Conservation (phyloP, 2,888 invertebrate genomes). For the Polydesmus complanatus region DNA sequence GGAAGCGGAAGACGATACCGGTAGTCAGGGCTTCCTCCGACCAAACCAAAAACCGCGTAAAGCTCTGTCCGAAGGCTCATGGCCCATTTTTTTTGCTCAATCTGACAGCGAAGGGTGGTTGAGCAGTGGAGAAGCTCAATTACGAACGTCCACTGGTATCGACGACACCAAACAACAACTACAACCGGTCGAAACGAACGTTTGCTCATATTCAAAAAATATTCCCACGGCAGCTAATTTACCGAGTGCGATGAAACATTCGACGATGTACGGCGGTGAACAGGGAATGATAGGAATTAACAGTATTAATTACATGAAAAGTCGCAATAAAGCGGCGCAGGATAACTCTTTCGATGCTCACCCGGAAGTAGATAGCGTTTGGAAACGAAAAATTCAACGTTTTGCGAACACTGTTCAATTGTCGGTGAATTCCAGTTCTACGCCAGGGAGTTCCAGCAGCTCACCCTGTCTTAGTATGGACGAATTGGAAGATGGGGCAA, state of each 20-base stretch:
- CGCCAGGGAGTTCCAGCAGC: slow-evolving; percentile 11
- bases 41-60: slow-evolving; percentile 6
- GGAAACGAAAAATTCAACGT: slow-evolving; percentile 13
- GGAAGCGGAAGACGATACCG: background rate
- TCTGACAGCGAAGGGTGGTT: slow-evolving; percentile 9
- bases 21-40: background rate
- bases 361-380: background rate
- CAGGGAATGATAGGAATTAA: background rate
- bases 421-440: slow-evolving; percentile 10
- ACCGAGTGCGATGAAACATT: background rate
- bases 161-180: background rate
- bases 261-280: background rate
- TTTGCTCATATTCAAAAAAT: background rate
- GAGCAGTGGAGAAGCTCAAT: background rate
- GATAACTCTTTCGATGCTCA: background rate
- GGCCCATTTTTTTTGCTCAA: slow-evolving; percentile 16
- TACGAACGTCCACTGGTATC: background rate
- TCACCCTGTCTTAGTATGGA: slow-evolving; percentile 14
- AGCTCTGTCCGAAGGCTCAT: slow-evolving; percentile 12
- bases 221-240: background rate
- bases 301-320: background rate
- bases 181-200: background rate
- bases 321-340: background rate
- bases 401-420: slow-evolving; percentile 14
- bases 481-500: slow-evolving; percentile 7